Evolutionary conservation across 1,140 invertebrate species (phyloP), one percentile per base, ranked within the genome.

Genomic region (Trichogramma pretiosum): DNA sequence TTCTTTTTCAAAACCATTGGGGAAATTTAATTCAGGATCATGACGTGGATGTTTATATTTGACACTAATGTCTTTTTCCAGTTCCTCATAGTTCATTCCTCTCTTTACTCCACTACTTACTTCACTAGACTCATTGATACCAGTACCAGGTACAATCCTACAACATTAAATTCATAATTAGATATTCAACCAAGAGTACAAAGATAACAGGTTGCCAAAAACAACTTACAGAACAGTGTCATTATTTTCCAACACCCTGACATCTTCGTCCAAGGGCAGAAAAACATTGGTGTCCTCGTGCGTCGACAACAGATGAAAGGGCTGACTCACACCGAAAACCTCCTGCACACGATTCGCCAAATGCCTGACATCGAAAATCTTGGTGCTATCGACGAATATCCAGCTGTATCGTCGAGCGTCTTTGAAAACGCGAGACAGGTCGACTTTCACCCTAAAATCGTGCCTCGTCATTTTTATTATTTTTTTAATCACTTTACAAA

Each of bases 181-280:
- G 35, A 9, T 30, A 9, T 8, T 30, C 13, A 9, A 13, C 7
- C 26, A 9, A 30, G 32, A 28, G 28, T 7, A 34, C 5, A 11
- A 37, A n/a, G 24, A 30, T n/a, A n/a, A n/a, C n/a, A n/a, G n/a
- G n/a, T n/a, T n/a, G n/a, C n/a, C n/a, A n/a, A 26, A 26, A 39
- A 17, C 24, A 44, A 54, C 56, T 54, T 45, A 61, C 59, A 47
- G 18, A 11, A 61, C 46, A 11, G 43, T 36, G 17, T 57, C 57
- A 32, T 56, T 48, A 30, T 53, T 50, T 19, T 57, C 42, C 18
- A 61, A 30, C 34, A 60, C 52, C 13, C 60, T 49, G 18, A 63
- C 45, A 44, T 68, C 62, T 21, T 68, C 65, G n/a, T 47, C 51
- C 4, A 56, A 46, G 9, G 64, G 64, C 9, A 68, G 19, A 37